phyloP scores from a whole-genome alignment of 2,888 invertebrate species.

The Patella caerulea region DNA sequence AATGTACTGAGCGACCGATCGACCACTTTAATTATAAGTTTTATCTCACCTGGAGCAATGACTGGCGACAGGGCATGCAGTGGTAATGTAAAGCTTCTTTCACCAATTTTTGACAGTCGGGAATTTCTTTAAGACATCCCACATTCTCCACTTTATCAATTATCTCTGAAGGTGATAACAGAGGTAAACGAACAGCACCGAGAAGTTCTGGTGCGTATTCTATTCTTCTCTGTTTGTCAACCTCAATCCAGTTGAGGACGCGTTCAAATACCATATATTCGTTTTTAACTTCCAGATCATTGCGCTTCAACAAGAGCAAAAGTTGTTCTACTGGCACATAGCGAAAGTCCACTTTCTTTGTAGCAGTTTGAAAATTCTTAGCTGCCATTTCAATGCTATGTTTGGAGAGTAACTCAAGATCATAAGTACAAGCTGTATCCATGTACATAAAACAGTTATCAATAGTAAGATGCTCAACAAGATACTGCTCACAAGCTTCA shows the following conservation, averaged over 20 bases:
- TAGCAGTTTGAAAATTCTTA: constrained; percentile 44
- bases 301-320: constrained; percentile 41
- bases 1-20: not conserved
- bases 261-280: constrained; percentile 54
- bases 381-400: constrained; percentile 45
- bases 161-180: constrained; percentile 49
- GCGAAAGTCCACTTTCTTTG: constrained; percentile 42
- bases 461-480: constrained; percentile 40
- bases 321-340: constrained; percentile 46
- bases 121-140: constrained; percentile 49
- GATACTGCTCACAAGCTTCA: constrained; percentile 52
- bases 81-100: constrained; percentile 62
- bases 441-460: constrained; percentile 53
- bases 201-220: constrained; percentile 44
- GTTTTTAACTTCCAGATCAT: constrained; percentile 40
- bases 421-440: constrained; percentile 44
- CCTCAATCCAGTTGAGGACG: constrained; percentile 50
- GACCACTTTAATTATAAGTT: not conserved
- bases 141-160: constrained; percentile 58
- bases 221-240: constrained; percentile 39
- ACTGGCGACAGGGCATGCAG: constrained; percentile 56
- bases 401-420: constrained; percentile 39
- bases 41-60: constrained; percentile 50
- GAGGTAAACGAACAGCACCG: constrained; percentile 50
- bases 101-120: constrained; percentile 54